Evolutionary conservation across 2,113 vertebrate species (phyloP), one percentile per base, ranked within the genome.

Genomic region (Peromyscus maniculatus): DNA sequence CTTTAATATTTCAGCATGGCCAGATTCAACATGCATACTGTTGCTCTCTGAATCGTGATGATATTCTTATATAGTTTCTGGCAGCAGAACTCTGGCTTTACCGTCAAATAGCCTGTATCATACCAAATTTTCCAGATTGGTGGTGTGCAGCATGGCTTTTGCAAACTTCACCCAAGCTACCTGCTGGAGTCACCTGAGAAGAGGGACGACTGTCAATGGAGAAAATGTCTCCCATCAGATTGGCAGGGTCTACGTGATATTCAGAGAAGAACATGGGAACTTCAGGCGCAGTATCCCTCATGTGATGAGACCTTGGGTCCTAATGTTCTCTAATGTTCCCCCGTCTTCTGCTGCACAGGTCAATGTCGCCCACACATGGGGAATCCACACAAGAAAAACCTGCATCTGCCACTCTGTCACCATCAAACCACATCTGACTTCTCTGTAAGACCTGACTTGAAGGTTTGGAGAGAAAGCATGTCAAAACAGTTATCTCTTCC

Each of bases 401-500:
- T 88, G 66, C 66, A 55, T 71, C 93, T 71, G 7, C 12, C 71
- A n/a, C 72, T 11, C 91, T 39, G 24, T 87, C 59, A 87, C 75
- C 52, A 55, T 33, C 72, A 96, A 74, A 64, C 0, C 67, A 2
- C 46, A 80, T 67, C 94, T 77, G 96, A 74, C 33, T 91, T 55
- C 89, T 49, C 78, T 93, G 22, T 33, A 17, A 71, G 21, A 87
- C 33, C 64, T 43, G 46, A 97, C 94, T 43, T 95, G 77, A 97
- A 36, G 43, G 69, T 0, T 94, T 82, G 57, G 71, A 39, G 59
- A 43, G 97, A 97, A 92, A 75, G 0, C 0, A 0, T 77, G 36
- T 96, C 62, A 15, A 87, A 94, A 89, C 13, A 89, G 62, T 72
- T 0, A 15, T 2, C 52, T 92, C 88, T 91, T 97, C 72, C 64